Base-by-base conservation (phyloP, 2,888 invertebrate species). In the Deilephila elpenor region DNA sequence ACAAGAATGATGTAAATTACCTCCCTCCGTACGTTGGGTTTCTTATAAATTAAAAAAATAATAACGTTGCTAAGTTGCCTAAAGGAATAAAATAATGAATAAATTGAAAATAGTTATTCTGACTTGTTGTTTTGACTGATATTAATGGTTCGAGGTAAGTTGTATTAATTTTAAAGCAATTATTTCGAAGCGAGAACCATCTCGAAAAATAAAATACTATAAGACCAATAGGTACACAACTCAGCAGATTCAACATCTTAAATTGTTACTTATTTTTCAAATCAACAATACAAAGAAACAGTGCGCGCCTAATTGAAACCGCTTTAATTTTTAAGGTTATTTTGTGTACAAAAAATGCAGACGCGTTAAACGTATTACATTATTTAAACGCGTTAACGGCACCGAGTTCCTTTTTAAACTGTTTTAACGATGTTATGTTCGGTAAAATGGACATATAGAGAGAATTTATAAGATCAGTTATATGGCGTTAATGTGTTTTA, bases 21-120 rank as follows among this genome's bases (percentile, higher is more conserved):
- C 44, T 44, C 44, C 44, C 44, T n/a, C n/a, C n/a, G n/a, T n/a
- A n/a, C n/a, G n/a, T n/a, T n/a, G n/a, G n/a, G n/a, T n/a, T n/a
- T 44, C 0, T 11, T 44, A 44, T 44, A 44, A 25, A 44, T 44
- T 14, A 44, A 44, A 44, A 44, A 44, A 44, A 6, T 11, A 60
- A 25, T 3, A 4, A 17, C 8, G 17, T 60, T 29, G 3, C 25
- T 59, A 71, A 80, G 6, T n/a, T 76, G 84, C 81, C 81, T 80
- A 77, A 81, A 84, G 82, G 82, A 79, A 83, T 80, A 83, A 80
- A 80, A 84, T 60, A 60, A 32, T 60, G 60, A 60, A 78, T 80
- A 81, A 79, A 79, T 81, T 79, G 79, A 83, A 80, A 85, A 80
- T 84, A 82, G 78, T 85, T 76, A 78, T 76, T 29, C 25, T 75